These are phyloP conservation scores for Petromus typicus DNA, from an alignment of 2,113 vertebrate species.

Conservation along the genomic window DNA sequence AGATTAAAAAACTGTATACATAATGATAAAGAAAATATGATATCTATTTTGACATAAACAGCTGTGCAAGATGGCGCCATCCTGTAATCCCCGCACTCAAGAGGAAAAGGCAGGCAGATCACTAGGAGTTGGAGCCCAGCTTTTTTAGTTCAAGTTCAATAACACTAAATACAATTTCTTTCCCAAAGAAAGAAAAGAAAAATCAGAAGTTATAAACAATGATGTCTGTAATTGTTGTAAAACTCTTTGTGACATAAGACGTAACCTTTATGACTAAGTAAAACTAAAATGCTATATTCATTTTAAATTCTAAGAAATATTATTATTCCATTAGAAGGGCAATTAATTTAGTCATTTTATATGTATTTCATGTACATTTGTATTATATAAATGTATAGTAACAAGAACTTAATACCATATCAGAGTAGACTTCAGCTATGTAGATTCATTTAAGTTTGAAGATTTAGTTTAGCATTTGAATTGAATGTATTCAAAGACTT, in stretches of 20 bases:
- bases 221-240: neutral
- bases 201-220: neutral
- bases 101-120: neutral
- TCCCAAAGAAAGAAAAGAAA: neutral
- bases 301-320: slow-evolving; percentile 10
- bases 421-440: neutral
- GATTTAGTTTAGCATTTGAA: neutral
- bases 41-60: neutral
- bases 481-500: neutral
- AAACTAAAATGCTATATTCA: neutral
- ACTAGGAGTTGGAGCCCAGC: neutral
- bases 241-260: neutral
- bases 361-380: neutral
- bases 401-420: neutral
- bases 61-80: neutral
- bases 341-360: neutral
- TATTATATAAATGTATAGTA: neutral
- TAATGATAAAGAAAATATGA: neutral
- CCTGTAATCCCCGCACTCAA: neutral
- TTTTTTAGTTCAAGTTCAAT: neutral
- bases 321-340: neutral
- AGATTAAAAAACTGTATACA: neutral
- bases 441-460: neutral
- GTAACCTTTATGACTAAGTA: neutral
- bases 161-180: neutral